Conservation (phyloP, 2,797 vertebrate species). For the Toxotes lorentzi region DNA sequence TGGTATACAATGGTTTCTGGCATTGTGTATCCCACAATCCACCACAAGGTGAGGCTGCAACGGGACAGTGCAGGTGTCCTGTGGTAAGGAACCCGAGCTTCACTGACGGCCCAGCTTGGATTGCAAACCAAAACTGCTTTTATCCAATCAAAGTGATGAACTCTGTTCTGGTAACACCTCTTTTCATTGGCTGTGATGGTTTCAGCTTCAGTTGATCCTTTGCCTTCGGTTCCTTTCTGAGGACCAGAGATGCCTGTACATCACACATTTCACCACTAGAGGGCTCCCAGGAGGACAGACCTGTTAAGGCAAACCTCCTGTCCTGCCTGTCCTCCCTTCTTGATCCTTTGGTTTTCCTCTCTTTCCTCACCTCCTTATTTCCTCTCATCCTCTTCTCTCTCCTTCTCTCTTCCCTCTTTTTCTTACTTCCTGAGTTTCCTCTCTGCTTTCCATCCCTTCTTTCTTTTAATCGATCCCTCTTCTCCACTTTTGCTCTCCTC, state of each 20-base stretch:
- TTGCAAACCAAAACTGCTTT: neutral
- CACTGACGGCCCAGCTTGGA: neutral
- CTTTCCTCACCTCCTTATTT: neutral
- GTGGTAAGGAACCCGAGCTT: neutral
- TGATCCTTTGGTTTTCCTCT: neutral
- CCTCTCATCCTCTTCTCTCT: too few relatives aligned
- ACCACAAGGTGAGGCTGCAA: neutral
- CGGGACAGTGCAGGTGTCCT: too few relatives aligned
- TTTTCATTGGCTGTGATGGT: neutral
- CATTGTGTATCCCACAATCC: neutral
- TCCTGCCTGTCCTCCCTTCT: neutral
- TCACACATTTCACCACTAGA: slow-evolving; percentile 43
- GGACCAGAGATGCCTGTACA: neutral
- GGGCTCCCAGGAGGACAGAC: slow-evolving; percentile 22
- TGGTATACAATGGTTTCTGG: neutral
- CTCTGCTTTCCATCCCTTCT: neutral
- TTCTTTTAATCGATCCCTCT: neutral
- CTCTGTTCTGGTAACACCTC: neutral
- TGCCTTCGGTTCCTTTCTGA: neutral
- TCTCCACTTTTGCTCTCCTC: neutral
- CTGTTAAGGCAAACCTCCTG: neutral
- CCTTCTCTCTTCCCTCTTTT: too few relatives aligned
- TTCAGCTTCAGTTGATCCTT: slow-evolving; percentile 11
- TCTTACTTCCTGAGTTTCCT: neutral
- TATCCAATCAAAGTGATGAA: neutral